Base-by-base conservation (phyloP, 2,888 invertebrate genomes). In the Hemaris fuciformis region DNA sequence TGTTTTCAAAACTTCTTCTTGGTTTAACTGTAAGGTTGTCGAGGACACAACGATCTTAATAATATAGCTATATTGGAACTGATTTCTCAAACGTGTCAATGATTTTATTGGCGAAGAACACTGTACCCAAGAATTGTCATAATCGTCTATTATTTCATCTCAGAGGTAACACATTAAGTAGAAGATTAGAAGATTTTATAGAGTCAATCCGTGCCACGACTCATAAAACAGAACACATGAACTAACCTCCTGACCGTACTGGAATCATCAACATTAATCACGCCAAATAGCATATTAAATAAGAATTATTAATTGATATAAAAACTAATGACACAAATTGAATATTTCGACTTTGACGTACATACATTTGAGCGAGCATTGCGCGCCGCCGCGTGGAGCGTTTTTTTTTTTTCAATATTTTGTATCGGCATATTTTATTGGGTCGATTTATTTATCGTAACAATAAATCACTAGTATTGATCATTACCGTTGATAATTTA, bases 401-500 rank as follows among this genome's bases (percentile, higher is more conserved):
- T 18, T 2, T 4, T 18, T 18, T 42, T 42, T 53, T 15, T 53
- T 18, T 53, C 18, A 18, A 31, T 53, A 53, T 31, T 53, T 3
- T 18, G 53, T 27, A 31, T 53, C 27, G 53, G 23, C 7, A 59
- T 53, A 53, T 18, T 20, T 75, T 66, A 76, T 76, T 75, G 75
- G 78, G 84, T 84, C 80, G 86, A 87, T 88, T 84, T 88, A 85
- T 89, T 85, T 85, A 87, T 87, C 80, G 84, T 80, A 77, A 79
- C 76, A 76, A 90, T 91, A 89, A 90, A 91, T 91, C 90, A 89
- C 74, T 74, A 69, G 80, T 74, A 77, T 77, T 80, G 88, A 88
- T 89, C 89, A 88, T 89, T 89, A 88, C 88, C 79, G 84, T 84
- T 83, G 82, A 83, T 89, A 85, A 90, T 89, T 89, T 89, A 90